Conservation (phyloP, 2,888 invertebrate genomes). For the Synanthedon myopaeformis region DNA sequence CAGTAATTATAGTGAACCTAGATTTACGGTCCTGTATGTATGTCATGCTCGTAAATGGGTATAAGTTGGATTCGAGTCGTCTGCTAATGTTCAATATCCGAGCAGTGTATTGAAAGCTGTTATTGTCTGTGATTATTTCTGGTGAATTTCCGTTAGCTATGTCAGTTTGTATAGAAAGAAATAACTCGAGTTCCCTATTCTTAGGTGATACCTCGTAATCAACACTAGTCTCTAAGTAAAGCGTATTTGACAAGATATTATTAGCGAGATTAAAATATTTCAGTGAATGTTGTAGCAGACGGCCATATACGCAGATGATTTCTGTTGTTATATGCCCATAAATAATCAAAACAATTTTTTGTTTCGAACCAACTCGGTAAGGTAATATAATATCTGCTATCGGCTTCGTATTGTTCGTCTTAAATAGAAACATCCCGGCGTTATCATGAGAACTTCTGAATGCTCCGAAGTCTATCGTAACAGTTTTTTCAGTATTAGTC, state of each 20-base stretch:
- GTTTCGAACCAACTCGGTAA: constrained; percentile 70
- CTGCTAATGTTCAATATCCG: constrained; percentile 81
- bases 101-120: constrained; percentile 90
- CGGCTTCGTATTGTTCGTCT: constrained; percentile 84
- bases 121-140: constrained; percentile 87
- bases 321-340: constrained; percentile 87
- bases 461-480: constrained; percentile 80
- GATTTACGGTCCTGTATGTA: constrained; percentile 81
- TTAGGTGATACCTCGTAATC: constrained; percentile 88
- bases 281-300: constrained; percentile 80
- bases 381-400: constrained; percentile 81
- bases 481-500: constrained; percentile 31
- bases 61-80: constrained; percentile 93
- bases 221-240: constrained; percentile 82
- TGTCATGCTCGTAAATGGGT: constrained; percentile 90
- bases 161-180: constrained; percentile 88
- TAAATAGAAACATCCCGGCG: constrained; percentile 96
- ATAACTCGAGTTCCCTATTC: constrained; percentile 89
- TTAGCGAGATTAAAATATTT: constrained; percentile 80
- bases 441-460: constrained; percentile 89
- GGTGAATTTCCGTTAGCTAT: constrained; percentile 84
- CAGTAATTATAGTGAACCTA: constrained; percentile 82
- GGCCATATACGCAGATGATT: constrained; percentile 82
- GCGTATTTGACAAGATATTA: constrained; percentile 76
- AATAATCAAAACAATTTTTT: constrained; percentile 77